phyloP scores from a whole-genome alignment of 2,113 vertebrate species.

The Siniperca knerii region DNA sequence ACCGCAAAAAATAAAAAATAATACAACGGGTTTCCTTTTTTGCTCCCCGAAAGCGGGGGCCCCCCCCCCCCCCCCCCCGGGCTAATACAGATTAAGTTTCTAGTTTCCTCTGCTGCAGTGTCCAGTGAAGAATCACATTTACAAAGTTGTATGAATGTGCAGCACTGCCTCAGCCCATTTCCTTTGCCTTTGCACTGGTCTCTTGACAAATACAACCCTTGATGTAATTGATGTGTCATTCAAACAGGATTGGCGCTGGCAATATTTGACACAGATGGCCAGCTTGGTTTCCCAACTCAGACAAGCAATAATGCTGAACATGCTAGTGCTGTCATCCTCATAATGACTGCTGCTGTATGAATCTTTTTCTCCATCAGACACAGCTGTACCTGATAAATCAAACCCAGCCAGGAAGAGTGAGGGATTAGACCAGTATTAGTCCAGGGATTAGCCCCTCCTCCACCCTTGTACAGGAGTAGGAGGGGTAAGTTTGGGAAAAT shows the following conservation, averaged over 20 bases:
- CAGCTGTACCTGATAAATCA: slow-evolving; percentile 25
- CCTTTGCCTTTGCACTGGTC: slow-evolving; percentile 15
- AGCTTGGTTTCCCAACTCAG: slow-evolving; percentile 28
- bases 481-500: background rate
- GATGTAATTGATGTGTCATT: slow-evolving; percentile 67
- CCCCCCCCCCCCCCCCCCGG: too few species aligned
- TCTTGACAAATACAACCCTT: slow-evolving; percentile 46
- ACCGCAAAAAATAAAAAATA: too few species aligned
- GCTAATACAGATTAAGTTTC: background rate
- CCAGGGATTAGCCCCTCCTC: too few species aligned
- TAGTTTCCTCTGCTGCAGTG: background rate
- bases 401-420: background rate
- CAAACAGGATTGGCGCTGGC: slow-evolving; percentile 26
- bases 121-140: background rate
- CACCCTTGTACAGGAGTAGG: too few species aligned
- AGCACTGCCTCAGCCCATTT: background rate
- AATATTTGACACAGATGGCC: slow-evolving; percentile 42
- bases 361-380: slow-evolving; percentile 39
- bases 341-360: slow-evolving; percentile 31
- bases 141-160: background rate
- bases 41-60: too few species aligned
- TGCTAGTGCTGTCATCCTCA: slow-evolving; percentile 38
- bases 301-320: slow-evolving; percentile 48
- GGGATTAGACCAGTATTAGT: background rate
- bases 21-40: too few species aligned